These are phyloP conservation scores for Mastomys natalensis DNA, from an alignment of 2,113 vertebrate genomes.

Conservation along the genomic window DNA sequence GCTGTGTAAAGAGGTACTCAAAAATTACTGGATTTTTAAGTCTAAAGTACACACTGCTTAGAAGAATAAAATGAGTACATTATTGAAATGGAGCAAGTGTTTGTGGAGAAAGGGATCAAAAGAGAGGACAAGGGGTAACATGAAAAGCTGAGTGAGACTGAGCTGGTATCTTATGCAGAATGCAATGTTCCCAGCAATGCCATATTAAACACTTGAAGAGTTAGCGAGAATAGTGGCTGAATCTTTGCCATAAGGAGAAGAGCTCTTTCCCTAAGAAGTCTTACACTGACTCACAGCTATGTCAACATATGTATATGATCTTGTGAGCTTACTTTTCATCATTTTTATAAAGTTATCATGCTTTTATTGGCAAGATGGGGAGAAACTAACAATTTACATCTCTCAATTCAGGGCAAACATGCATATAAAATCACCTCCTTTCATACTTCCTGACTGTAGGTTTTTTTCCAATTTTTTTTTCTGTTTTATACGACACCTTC, in stretches of 20 bases:
- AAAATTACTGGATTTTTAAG: neutral
- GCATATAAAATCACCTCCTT: neutral
- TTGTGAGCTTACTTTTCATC: neutral
- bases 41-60: neutral
- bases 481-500: neutral
- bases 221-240: fast-evolving
- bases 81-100: neutral
- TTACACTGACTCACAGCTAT: neutral
- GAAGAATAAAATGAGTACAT: neutral
- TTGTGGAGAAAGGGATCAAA: fast-evolving
- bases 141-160: neutral
- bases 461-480: neutral
- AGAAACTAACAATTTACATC: neutral
- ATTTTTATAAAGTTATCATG: neutral
- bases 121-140: no score
- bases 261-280: neutral
- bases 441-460: neutral
- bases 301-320: neutral
- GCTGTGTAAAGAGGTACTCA: neutral
- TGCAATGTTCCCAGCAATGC: neutral
- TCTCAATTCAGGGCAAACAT: no score
- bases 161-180: neutral
- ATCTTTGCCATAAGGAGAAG: neutral
- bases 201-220: neutral
- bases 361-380: neutral